Conservation (phyloP, 2,797 vertebrate species). For the Botia kubotai region DNA sequence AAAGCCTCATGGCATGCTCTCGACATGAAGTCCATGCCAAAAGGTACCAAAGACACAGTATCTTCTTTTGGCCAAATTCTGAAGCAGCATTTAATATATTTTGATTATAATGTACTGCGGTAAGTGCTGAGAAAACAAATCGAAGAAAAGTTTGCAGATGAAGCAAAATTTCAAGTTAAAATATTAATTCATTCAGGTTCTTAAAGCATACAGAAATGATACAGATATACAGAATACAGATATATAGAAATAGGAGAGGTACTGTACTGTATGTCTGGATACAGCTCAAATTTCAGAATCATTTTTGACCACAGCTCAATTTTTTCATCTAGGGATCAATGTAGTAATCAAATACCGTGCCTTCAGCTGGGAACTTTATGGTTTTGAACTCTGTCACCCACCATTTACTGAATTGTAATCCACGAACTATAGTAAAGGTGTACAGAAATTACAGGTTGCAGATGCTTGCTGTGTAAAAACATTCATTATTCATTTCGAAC, state of each 20-base stretch:
- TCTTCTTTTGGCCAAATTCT: not conserved
- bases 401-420: constrained; percentile 96
- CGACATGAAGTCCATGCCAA: no score
- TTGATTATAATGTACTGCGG: not conserved
- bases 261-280: constrained; percentile 73
- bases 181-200: no score
- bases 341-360: constrained; percentile 94
- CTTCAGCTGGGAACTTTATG: constrained; percentile 94
- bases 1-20: no score
- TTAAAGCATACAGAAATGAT: no score
- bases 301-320: constrained; percentile 93
- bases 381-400: constrained; percentile 94
- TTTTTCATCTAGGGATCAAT: constrained; percentile 91
- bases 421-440: constrained; percentile 81
- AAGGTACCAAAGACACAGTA: not conserved
- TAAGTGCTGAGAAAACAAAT: not conserved
- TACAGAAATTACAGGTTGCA: constrained; percentile 9
- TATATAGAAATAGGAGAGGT: constrained; percentile 71
- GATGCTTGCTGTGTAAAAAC: not conserved
- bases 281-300: constrained; percentile 88
- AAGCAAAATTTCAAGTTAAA: no score
- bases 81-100: not conserved
- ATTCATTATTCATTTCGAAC: constrained; percentile 16
- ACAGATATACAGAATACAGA: not conserved
- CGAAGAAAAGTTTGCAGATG: not conserved